Base-by-base conservation (phyloP, 2,113 vertebrate species). In the Gasterosteus nipponicus region DNA sequence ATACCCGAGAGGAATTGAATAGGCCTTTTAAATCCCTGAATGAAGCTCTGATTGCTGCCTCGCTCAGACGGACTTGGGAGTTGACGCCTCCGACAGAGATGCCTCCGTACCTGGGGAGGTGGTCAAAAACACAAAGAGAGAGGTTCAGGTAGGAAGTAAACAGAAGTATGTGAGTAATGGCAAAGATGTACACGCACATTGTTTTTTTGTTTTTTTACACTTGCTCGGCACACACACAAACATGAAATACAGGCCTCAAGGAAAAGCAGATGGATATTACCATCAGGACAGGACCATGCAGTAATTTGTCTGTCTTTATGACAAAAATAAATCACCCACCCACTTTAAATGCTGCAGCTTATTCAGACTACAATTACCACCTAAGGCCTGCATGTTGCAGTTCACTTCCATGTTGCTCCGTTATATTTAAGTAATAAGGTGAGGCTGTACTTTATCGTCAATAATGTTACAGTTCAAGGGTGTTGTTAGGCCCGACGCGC, bases 1-100 rank as follows among this genome's bases (percentile, higher is more conserved):
- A 59, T 76, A 94, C 93, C 92, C 89, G 85, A 44, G 69, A 76
- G 46, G 87, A 80, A 73, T 67, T 81, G 47, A 93, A 85, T 0
- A 91, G 31, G 10, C 9, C 71, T 75, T 64, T 87, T 10, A 95
- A 69, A 38, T 94, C 86, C 56, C 15, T 74, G 59, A 94, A 75
- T 18, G 75, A 22, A 19, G 38, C 75, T 44, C 80, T 31, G 16
- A 93, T 89, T 18, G 58, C 88, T 7, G 75, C 70, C 56, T 91
- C 89, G 0, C 81, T 94, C 77, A 95, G 64, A 41, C 22, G 88
- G 68, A 92, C 94, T 66, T 94, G 93, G 5, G 93, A 94, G 87
- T 94, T 94, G 76, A 91, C 73, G 3, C 58, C 93, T 35, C 94
- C 94, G 0, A 94, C 91, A 6, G 94, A 94, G 42, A 94, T 85